Percentiles rank a stretch among this genome's conserved stretches.
These are phyloP conservation scores for Synaphobranchus kaupii DNA, from an alignment of 2,797 vertebrate species.

Conservation along the genomic window DNA sequence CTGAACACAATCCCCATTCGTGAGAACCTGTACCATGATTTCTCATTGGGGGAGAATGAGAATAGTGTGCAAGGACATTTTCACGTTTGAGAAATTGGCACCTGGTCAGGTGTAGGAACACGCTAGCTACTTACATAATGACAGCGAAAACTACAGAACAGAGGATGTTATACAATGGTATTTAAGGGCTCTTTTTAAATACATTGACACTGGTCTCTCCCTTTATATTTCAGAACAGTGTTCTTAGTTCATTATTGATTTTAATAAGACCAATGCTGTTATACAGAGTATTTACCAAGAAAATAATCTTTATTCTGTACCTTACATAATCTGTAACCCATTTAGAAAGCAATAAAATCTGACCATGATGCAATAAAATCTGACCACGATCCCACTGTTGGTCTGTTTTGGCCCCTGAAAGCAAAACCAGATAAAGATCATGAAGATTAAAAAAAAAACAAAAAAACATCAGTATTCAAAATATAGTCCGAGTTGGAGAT, in stretches of 20 bases:
- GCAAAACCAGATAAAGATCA: background rate
- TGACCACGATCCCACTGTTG: background rate
- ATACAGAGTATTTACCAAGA: background rate
- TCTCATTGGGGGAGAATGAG: constrained; percentile 48
- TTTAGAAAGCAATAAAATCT: background rate
- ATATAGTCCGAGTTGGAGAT: too few species aligned
- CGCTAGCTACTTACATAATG: constrained; percentile 62
- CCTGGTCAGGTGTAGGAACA: constrained; percentile 57
- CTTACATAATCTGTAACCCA: background rate
- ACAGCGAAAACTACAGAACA: background rate
- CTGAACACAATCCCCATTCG: constrained; percentile 52
- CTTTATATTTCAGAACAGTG: background rate
- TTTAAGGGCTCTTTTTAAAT: background rate
- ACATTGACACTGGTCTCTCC: background rate
- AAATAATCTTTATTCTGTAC: background rate
- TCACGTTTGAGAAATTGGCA: constrained; percentile 75
- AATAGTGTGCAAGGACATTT: constrained; percentile 53
- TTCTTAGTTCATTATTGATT: background rate
- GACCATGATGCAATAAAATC: too few species aligned
- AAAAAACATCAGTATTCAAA: too few species aligned
- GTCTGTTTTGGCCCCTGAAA: background rate
- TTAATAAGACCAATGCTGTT: background rate
- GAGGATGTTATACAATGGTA: background rate
- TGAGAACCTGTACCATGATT: constrained; percentile 59
- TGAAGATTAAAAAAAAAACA: too few species aligned